Evolutionary conservation across 2,888 invertebrate species (phyloP).

Genomic region (Ligdia adustata): DNA sequence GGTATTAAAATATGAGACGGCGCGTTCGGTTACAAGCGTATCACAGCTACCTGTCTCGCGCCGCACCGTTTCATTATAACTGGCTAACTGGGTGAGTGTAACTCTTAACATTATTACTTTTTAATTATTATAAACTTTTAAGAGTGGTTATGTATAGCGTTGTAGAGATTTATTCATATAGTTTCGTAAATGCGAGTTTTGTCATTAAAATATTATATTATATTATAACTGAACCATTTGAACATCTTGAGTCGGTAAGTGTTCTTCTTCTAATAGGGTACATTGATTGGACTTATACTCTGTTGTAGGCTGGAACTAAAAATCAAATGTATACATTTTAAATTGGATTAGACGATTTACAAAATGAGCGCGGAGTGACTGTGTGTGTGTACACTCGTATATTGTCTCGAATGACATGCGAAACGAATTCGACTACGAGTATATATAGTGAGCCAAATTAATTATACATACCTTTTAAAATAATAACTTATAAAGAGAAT

Average conservation of each 20-base stretch:
- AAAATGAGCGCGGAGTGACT: no score
- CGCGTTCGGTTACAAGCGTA: slow-evolving; percentile 26
- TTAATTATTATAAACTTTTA: slow-evolving; percentile 7
- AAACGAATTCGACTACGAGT: no score
- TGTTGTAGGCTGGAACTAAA: no score
- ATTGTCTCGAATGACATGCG: no score
- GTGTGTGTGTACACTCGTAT: no score
- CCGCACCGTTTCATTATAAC: slow-evolving; percentile 22
- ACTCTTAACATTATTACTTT: slow-evolving; percentile 16
- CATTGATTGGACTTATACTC: background rate
- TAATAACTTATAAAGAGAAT: no score
- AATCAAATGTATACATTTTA: no score
- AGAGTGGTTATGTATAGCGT: background rate
- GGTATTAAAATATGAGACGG: slow-evolving; percentile 42
- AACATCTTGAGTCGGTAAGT: background rate
- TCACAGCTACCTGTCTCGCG: slow-evolving; percentile 16
- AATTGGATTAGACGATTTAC: no score
- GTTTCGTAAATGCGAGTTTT: no score
- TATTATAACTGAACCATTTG: background rate
- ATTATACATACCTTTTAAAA: no score
- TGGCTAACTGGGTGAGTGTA: slow-evolving; percentile 18
- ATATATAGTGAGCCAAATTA: no score
- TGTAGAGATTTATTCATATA: background rate
- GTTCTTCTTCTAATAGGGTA: background rate
- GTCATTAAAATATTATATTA: no score